Evolutionary conservation across 2,113 vertebrate genomes (phyloP).

Genomic region (Pelusios castaneus): DNA sequence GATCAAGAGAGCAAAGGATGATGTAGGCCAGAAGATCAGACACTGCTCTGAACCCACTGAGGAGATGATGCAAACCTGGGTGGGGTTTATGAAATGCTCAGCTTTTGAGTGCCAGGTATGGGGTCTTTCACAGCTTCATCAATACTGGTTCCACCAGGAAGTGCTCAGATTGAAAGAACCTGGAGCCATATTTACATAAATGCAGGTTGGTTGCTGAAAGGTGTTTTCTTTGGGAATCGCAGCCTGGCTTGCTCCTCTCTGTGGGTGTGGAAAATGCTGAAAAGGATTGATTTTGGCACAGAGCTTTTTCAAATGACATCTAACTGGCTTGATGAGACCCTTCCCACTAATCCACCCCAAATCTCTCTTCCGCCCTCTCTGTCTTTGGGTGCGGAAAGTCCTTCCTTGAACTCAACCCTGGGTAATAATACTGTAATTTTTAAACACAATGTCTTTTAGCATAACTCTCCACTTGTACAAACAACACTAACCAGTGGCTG

Average conservation of each 20-base stretch:
- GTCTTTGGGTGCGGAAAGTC: background rate
- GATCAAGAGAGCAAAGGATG: constrained; percentile 15
- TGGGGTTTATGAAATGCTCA: background rate
- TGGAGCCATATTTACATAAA: background rate
- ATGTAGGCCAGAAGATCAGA: background rate
- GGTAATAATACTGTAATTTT: background rate
- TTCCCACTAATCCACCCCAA: background rate
- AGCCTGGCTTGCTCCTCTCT: constrained; percentile 23
- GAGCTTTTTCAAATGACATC: constrained; percentile 14
- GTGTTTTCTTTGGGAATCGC: constrained; percentile 32
- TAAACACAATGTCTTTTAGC: background rate
- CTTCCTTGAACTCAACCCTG: background rate
- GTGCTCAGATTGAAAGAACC: constrained; percentile 1
- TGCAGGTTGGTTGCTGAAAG: constrained; percentile 37
- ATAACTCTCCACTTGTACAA: constrained; percentile 15
- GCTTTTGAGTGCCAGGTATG: background rate
- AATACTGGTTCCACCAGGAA: constrained; percentile 1
- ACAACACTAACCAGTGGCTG: constrained; percentile 32
- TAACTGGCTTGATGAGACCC: background rate
- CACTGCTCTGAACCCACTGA: background rate
- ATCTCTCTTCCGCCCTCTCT: background rate
- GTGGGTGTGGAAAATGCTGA: constrained; percentile 11
- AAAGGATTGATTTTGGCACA: constrained; percentile 63
- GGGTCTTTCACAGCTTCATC: constrained; percentile 7
- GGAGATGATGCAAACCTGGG: background rate